Percentiles rank a stretch among this genome's conserved stretches.
Conservation (phyloP, 2,113 vertebrate species). For the Rhadina sibilatrix region DNA sequence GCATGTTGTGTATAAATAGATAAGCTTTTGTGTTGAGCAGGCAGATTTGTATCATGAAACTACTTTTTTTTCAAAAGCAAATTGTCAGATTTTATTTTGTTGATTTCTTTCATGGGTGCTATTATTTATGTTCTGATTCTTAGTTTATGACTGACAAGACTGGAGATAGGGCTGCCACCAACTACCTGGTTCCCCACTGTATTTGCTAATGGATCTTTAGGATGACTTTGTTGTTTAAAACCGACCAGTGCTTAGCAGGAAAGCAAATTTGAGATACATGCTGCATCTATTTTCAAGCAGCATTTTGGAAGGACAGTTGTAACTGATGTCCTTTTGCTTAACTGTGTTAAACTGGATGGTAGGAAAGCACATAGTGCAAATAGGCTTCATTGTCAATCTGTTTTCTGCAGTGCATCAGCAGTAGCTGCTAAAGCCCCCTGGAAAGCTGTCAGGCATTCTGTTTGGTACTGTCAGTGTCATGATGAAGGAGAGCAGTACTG, state of each 20-base stretch:
- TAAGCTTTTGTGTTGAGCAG: not conserved
- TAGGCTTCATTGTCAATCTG: not conserved
- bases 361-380: not conserved
- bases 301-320: not conserved
- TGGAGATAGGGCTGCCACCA: not conserved
- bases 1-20: accelerated
- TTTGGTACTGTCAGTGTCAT: not conserved
- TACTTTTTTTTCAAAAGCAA: not conserved
- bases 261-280: not conserved
- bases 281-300: not conserved
- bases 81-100: not conserved
- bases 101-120: not conserved
- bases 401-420: not conserved
- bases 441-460: not conserved
- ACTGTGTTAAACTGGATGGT: not conserved
- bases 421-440: not conserved
- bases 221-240: not conserved
- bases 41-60: not conserved
- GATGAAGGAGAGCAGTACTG: not conserved
- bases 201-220: not conserved
- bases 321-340: not conserved
- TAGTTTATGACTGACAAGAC: not conserved
- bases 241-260: not conserved
- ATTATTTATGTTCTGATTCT: not conserved
- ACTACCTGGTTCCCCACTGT: not conserved